Base-by-base conservation (phyloP, 2,113 vertebrate genomes). In the Scortum barcoo region DNA sequence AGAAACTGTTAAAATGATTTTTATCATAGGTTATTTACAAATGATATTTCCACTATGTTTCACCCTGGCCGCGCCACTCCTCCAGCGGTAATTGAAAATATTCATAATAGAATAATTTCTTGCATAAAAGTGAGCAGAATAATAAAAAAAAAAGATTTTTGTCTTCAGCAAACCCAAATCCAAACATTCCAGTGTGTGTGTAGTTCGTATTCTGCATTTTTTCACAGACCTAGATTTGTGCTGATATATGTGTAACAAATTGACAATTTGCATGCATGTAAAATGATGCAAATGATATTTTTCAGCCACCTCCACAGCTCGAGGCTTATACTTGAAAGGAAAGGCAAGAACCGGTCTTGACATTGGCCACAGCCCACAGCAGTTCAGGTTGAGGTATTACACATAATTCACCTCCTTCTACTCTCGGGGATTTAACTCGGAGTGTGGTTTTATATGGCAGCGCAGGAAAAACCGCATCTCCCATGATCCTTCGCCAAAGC, bases 401-500 rank as follows among this genome's bases (percentile, higher is more conserved):
- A 62, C 58, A 81, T 78, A 86, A 84, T 83, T 78, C 58, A 70
- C 65, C 62, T 83, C 54, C 54, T 68, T 83, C 40, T 85, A 1
- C 62, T 66, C 54, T 42, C 14, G 0, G 50, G 61, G 13, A 51
- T 78, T 58, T 4, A 2, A 74, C 48, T 63, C 53, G 11, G 50
- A 65, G 38, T 51, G 70, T 22, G 53, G 65, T 74, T 87, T 89
- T 65, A 48, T 61, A 19, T 63, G 62, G 76, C 70, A 71, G 61
- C 26, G 38, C 46, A 68, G 79, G 51, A 86, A 84, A 85, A 80
- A 78, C 58, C 22, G 9, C 88, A 86, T 81, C 67, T 88, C 77
- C 73, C 81, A 61, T 77, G 81, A 87, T 72, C 76, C 69, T 75
- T 83, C 67, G 87, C 80, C 86, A 87, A 73, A 68, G 67, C 50